Percentiles rank a stretch among this genome's conserved stretches.
Conservation (phyloP, 2,113 vertebrate genomes). For the Lampris megalopsis region DNA sequence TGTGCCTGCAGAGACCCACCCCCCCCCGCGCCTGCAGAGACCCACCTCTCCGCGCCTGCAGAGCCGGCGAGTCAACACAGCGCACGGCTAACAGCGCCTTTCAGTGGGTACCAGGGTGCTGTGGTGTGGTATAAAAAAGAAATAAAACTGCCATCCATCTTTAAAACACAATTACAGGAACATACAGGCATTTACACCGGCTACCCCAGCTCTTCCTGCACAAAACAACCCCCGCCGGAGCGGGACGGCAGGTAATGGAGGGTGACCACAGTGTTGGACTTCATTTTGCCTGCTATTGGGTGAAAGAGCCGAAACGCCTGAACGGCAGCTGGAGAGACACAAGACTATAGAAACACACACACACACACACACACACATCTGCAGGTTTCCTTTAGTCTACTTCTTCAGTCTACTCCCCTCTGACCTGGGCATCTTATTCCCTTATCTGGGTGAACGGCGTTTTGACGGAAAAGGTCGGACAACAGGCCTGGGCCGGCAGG, state of each 20-base stretch:
- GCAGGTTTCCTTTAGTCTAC: constrained; percentile 7
- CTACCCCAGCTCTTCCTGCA: constrained; percentile 35
- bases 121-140: constrained; percentile 42
- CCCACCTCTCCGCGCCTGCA: too few species aligned
- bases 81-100: constrained; percentile 6
- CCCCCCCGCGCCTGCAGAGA: too few species aligned
- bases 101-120: constrained; percentile 7
- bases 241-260: constrained; percentile 51
- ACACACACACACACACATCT: too few species aligned
- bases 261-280: constrained; percentile 48
- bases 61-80: too few species aligned
- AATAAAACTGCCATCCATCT: constrained; percentile 40
- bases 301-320: constrained; percentile 38
- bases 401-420: constrained; percentile 6
- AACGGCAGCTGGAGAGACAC: constrained; percentile 21
- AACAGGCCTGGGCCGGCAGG: neutral
- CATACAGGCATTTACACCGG: constrained; percentile 32
- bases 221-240: constrained; percentile 47
- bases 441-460: constrained; percentile 2
- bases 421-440: neutral
- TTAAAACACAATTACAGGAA: constrained; percentile 7
- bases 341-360: constrained; percentile 25
- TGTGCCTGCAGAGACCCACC: too few species aligned
- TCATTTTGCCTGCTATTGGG: constrained; percentile 41
- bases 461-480: constrained; percentile 21